phyloP scores from a whole-genome alignment of 1,140 invertebrate species.

The Drosophila repleta region DNA sequence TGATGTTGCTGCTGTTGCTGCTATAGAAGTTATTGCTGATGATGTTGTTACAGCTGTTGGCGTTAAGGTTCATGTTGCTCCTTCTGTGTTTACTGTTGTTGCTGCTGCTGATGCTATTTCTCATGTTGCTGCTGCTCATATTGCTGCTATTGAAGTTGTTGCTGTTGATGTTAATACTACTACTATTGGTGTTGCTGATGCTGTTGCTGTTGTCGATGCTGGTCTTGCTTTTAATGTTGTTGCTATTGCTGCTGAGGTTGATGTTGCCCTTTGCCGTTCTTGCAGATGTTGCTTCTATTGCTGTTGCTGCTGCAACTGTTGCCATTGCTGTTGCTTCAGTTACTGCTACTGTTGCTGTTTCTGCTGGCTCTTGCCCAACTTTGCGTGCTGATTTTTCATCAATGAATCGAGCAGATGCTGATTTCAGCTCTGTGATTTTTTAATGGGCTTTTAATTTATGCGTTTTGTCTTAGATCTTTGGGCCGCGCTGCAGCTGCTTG shows the following conservation, averaged over 20 bases:
- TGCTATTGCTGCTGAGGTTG: background rate
- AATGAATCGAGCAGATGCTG: slow-evolving; percentile 32
- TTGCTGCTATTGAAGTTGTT: no score
- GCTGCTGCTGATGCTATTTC: no score
- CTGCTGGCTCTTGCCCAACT: slow-evolving; percentile 64
- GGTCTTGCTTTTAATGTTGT: background rate
- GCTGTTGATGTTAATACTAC: no score
- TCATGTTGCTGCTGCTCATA: no score
- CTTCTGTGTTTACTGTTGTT: no score
- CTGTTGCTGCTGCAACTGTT: no score
- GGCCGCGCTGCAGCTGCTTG: slow-evolving; percentile 8
- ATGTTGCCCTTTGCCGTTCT: background rate
- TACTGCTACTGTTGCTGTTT: background rate
- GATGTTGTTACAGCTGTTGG: no score
- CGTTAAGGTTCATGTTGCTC: no score
- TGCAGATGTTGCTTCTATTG: no score
- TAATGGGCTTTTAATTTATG: slow-evolving; percentile 76
- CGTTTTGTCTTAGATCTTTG: slow-evolving; percentile 43
- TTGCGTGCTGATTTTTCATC: slow-evolving; percentile 63
- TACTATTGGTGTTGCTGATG: no score
- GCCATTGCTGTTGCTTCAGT: no score
- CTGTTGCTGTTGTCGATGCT: background rate
- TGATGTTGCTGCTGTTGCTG: background rate
- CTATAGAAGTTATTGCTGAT: background rate
- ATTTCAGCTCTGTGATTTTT: slow-evolving; percentile 34